These are phyloP conservation scores for Macrocentrus cingulum DNA, from an alignment of 1,140 invertebrate species.

Conservation along the genomic window DNA sequence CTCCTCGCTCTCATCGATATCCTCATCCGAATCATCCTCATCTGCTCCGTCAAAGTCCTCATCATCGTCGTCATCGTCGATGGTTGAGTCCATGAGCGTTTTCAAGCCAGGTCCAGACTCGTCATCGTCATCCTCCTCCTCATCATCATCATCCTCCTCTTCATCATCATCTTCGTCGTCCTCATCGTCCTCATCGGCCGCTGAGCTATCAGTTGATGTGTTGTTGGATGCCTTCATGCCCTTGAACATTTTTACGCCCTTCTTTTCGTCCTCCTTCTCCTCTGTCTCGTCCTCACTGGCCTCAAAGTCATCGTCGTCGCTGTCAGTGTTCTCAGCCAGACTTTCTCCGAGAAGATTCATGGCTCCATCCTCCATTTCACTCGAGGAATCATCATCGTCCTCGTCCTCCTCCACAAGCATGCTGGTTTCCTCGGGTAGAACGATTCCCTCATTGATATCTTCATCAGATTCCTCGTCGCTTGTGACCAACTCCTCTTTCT, in stretches of 20 bases:
- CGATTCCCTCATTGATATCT: conserved; percentile 26
- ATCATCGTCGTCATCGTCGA: conserved; percentile 45
- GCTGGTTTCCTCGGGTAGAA: conserved; percentile 18
- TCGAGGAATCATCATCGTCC: conserved; percentile 24
- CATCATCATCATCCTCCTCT: conserved; percentile 35
- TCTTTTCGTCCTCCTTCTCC: conserved; percentile 25
- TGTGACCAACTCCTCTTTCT: conserved; percentile 6
- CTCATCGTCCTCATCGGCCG: conserved; percentile 29
- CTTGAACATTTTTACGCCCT: conserved; percentile 37
- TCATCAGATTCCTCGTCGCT: conserved; percentile 22
- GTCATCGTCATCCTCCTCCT: conserved; percentile 28
- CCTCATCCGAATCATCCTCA: conserved; percentile 42
- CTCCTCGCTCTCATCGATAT: conserved; percentile 20
- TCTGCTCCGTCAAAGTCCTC: conserved; percentile 40
- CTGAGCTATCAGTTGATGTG: conserved; percentile 12
- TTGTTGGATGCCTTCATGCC: conserved; percentile 29
- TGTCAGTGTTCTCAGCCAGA: conserved; percentile 26
- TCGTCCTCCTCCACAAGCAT: conserved; percentile 24
- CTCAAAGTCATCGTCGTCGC: conserved; percentile 30
- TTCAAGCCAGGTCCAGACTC: conserved; percentile 24
- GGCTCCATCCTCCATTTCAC: conserved; percentile 11
- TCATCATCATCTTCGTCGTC: conserved; percentile 36
- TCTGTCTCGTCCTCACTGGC: conserved; percentile 8
- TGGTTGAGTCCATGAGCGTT: conserved; percentile 35
- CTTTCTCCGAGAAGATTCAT: conserved; percentile 23